phyloP scores from a whole-genome alignment of 2,797 vertebrate genomes.

The Micromesistius poutassou region DNA sequence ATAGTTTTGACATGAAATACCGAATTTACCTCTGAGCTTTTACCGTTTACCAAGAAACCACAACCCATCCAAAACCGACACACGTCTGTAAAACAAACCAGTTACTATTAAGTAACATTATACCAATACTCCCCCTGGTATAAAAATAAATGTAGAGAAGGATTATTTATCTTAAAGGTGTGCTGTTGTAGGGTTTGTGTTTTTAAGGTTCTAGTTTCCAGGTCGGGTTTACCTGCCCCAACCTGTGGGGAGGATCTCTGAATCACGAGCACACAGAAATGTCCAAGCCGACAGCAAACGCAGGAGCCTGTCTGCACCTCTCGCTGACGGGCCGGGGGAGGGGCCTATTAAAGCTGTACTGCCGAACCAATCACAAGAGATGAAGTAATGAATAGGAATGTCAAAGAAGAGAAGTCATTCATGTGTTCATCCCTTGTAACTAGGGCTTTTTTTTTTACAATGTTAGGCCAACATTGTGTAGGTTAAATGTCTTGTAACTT shows the following conservation, averaged over 20 bases:
- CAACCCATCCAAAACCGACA: no score
- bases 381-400: neutral
- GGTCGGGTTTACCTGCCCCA: neutral
- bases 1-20: neutral
- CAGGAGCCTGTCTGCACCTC: neutral
- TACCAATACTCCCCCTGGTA: no score
- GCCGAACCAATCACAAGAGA: neutral
- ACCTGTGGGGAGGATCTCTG: constrained; percentile 7
- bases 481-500: neutral
- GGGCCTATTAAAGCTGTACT: neutral
- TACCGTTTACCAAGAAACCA: no score
- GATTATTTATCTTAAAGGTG: neutral
- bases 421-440: neutral
- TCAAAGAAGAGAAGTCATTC: no score
- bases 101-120: no score
- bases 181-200: neutral
- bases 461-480: no score
- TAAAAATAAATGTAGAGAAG: neutral
- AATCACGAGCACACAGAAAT: neutral
- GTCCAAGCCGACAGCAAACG: neutral
- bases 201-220: neutral
- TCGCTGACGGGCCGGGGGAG: neutral
- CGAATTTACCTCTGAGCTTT: neutral
- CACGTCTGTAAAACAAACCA: no score
- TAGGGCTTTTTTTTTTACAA: neutral